Base-by-base conservation (phyloP, 1,140 invertebrate genomes). In the Lordiphosa collinella region DNA sequence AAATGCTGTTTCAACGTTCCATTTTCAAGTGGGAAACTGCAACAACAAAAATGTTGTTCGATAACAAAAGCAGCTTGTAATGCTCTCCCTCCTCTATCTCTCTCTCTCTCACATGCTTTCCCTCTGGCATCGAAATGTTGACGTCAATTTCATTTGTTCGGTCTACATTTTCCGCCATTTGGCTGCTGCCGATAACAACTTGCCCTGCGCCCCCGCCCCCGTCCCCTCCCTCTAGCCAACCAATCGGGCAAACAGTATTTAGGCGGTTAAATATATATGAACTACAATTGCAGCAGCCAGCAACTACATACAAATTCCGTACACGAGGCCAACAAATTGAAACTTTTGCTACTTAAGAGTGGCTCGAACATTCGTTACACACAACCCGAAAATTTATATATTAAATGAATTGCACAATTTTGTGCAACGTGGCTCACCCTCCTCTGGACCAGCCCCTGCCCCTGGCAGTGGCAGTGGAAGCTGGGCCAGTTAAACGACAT, bases 191-290 rank as follows among this genome's bases (percentile, higher is more conserved):
- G 72, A 75, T 75, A 75, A 75, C 71, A 75, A 75, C 71, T 59
- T 44, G 22, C 29, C 41, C 41, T 44, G 18, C 9, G 25, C 41
- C 25, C 50, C 43, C 31, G 46, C 53, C 4, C 6, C 4, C 41
- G 6, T 22, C 14, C 34, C 49, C 48, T 35, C 58, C 54, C 18
- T 18, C 18, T 18, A 18, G 18, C 18, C 18, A 18, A 18, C 3
- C 18, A 18, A 18, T 75, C 65, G 65, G 71, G 64, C 71, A 75
- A 75, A 75, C 72, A 75, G 71, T 75, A 75, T 75, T 75, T 75
- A 75, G 72, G 71, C 72, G 71, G 72, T 75, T 69, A 75, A 75
- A 75, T 74, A 74, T 75, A 75, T 75, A 75, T 75, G 72, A 75
- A 75, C 65, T 75, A 69, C 71, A 75, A 70, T 54, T 69, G 51